Evolutionary conservation across 1,140 invertebrate species (phyloP).

Genomic region (Arion vulgaris): DNA sequence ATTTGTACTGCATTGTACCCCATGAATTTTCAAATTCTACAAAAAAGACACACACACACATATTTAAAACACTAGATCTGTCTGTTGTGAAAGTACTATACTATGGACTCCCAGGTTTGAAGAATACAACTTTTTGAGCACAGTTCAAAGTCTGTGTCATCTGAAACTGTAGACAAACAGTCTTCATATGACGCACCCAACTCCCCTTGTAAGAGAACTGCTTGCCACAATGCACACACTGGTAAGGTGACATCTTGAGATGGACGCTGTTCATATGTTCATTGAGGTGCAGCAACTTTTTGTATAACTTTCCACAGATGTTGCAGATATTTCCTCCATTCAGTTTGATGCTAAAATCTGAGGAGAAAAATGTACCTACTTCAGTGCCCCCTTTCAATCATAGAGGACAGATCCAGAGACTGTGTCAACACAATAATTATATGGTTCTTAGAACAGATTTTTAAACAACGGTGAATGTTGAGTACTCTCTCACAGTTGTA

Average conservation of each 20-base stretch:
- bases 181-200: conserved; percentile 30
- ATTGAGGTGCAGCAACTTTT: conserved; percentile 12
- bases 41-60: too few relatives aligned
- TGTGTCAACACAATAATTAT: too few relatives aligned
- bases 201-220: conserved; percentile 24
- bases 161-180: conserved; percentile 7
- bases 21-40: too few relatives aligned
- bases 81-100: too few relatives aligned
- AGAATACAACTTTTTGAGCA: too few relatives aligned
- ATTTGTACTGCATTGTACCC: too few relatives aligned
- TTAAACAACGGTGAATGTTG: too few relatives aligned
- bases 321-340: conserved; percentile 2
- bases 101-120: too few relatives aligned
- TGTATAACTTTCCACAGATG: conserved; percentile 21
- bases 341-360: conserved; percentile 15
- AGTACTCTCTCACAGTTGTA: too few relatives aligned
- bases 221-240: conserved; percentile 22
- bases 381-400: conserved; percentile 1
- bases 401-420: background rate
- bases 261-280: conserved; percentile 29
- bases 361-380: conserved; percentile 21
- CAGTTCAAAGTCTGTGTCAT: background rate
- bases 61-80: too few relatives aligned
- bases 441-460: too few relatives aligned
- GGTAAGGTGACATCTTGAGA: conserved; percentile 14